These are phyloP conservation scores for Drosophila rhopaloa DNA, from an alignment of 1,140 invertebrate genomes.

Conservation along the genomic window DNA sequence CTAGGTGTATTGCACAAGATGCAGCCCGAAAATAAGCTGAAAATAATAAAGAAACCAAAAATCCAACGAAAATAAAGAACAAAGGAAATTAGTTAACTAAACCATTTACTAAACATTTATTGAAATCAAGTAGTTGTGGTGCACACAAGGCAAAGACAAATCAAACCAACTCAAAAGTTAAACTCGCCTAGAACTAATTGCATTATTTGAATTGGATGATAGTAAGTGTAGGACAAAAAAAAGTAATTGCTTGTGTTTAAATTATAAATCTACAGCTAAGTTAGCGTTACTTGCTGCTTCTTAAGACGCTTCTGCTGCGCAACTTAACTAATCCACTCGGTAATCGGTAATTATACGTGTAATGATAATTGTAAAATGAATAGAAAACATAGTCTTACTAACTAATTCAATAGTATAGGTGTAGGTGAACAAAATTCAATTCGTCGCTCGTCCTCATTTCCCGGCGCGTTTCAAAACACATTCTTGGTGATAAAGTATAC, in stretches of 20 bases:
- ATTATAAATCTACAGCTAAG: constrained; percentile 18
- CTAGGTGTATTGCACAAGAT: constrained; percentile 8
- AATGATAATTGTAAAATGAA: constrained; percentile 18
- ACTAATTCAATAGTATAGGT: constrained; percentile 42
- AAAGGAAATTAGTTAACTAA: constrained; percentile 59
- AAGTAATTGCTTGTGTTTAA: constrained; percentile 21
- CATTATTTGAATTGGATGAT: constrained; percentile 34
- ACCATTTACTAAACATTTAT: constrained; percentile 76
- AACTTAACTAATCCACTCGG: constrained; percentile 26
- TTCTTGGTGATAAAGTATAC: constrained; percentile 19
- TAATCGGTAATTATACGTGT: constrained; percentile 19
- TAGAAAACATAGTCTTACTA: constrained; percentile 47
- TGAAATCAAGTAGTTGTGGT: constrained; percentile 58
- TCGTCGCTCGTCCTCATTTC: constrained; percentile 1
- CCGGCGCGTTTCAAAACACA: constrained; percentile 24
- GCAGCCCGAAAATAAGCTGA: constrained; percentile 10
- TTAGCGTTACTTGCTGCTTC: constrained; percentile 1
- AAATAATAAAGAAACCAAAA: constrained; percentile 6
- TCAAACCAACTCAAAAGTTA: constrained; percentile 32
- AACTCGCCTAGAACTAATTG: constrained; percentile 63
- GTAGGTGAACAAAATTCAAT: constrained; percentile 18
- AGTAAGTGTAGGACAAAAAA: constrained; percentile 20
- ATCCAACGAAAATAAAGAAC: constrained; percentile 15
- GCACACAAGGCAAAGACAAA: constrained; percentile 9
- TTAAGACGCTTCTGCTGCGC: constrained; percentile 1